Base-by-base conservation (phyloP, 2,113 vertebrate genomes). In the Stegastes partitus region DNA sequence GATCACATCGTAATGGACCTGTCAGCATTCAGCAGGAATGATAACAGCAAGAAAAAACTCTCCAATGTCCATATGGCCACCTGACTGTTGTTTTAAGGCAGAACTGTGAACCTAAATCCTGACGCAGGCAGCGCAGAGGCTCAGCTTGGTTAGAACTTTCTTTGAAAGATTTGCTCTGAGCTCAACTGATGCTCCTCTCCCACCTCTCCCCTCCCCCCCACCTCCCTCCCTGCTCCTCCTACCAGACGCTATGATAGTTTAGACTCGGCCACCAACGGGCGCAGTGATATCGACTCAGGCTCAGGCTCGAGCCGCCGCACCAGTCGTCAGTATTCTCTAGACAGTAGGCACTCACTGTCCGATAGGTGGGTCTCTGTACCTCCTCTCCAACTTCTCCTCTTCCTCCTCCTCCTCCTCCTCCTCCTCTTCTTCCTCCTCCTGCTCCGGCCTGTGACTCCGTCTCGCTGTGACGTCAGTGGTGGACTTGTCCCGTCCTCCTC, bases 181-280 rank as follows among this genome's bases (percentile, higher is more conserved):
- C 87, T 87, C 91, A 70, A 91, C 94, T 96, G 93, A 96, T 81
- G 91, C 64, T 95, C 91, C 94, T 96, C 93, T 94, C 86, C 91
- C 51, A 82, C 85, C 79, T 92, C 90, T 93, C 49, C 84, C 87
- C 82, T 85, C 88, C 88, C 78, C 86, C 80, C 73, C 42, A 79
- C 90, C 85, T 87, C 77, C 87, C 81, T 81, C 85, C 80, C 89
- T 77, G 81, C 90, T 90, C 93, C 94, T 94, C 83, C 44, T 85
- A 64, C 94, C 95, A 96, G 96, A 95, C 95, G 87, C 95, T 96
- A 95, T 93, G 96, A 95, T 98, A 98, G 97, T 84, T 94, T 97
- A 95, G 96, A 98, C 88, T 97, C 96, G 86, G 96, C 96, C 94
- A 93, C 96, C 94, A 96, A 95, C 84, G 96, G 96, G 75, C 96